Evolutionary conservation across 2,888 invertebrate species (phyloP), one percentile per base, ranked within the genome.

Genomic region (Agrilus mali): DNA sequence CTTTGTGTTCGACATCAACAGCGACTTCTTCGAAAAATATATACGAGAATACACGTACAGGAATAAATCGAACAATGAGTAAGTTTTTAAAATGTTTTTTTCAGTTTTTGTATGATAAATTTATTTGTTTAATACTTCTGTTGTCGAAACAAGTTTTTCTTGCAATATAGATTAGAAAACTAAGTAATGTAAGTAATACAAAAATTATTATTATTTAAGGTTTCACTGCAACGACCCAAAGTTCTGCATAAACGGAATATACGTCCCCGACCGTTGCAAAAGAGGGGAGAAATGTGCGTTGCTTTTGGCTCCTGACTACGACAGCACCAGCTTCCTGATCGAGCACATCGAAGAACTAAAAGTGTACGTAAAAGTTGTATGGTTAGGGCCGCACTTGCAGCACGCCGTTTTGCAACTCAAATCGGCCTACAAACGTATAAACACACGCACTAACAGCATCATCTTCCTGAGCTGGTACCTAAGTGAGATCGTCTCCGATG

Each of bases 381-480:
- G 83, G 82, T 63, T 86, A 12, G 85, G 82, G 1, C 60, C 69
- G 0, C 66, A 77, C 48, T 66, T 85, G 37, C 63, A 61, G 42
- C 47, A 60, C 5, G 66, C 67, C 0, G 58, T 70, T 0, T 56
- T 61, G 12, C 51, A 56, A 8, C 51, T 78, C n/a, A 63, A 60
- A 15, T 51, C 58, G 2, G 53, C 56, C 32, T 66, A 68, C 45
- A 41, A 47, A 27, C 40, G 51, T 7, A 41, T 50, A 22, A 48
- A 54, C 14, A 40, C 50, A 8, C 47, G 51, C 41, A 60, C 66
- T 48, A 73, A 76, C 8, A 56, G 77, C 15, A 60, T 83, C 15
- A 72, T 85, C 43, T 27, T 27, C 10, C 68, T 85, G 47, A 74
- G 76, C 55, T 82, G 81, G 77, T 73, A 74, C 8, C 84, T 85